Evolutionary conservation across 2,888 invertebrate genomes (phyloP).

Genomic region (Chaetoderma sp.): DNA sequence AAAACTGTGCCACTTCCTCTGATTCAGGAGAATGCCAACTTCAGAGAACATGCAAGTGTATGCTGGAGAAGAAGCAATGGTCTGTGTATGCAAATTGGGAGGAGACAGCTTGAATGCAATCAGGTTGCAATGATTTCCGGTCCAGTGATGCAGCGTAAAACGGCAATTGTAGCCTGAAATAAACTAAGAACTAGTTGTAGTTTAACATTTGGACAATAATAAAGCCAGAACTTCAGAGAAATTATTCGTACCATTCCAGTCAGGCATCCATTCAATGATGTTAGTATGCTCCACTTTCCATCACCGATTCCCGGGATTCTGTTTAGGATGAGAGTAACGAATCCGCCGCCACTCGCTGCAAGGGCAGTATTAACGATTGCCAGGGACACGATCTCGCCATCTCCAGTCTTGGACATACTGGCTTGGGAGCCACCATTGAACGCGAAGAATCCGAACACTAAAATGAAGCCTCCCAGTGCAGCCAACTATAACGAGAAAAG

Average conservation of each 20-base stretch:
- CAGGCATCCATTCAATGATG: conserved; percentile 72
- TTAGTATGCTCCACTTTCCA: conserved; percentile 70
- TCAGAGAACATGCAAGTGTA: no score
- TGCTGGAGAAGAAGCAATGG: no score
- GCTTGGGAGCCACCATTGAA: conserved; percentile 72
- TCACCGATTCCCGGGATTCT: conserved; percentile 41
- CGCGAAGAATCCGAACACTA: conserved; percentile 72
- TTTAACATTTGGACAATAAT: no score
- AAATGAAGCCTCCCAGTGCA: conserved; percentile 68
- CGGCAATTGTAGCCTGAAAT: no score
- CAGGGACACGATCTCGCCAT: conserved; percentile 65
- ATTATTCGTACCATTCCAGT: conserved; percentile 69
- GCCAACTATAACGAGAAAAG: conserved; percentile 48
- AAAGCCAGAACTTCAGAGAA: no score
- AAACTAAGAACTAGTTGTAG: no score
- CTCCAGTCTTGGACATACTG: conserved; percentile 67
- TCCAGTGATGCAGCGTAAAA: no score
- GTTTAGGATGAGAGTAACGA: conserved; percentile 61
- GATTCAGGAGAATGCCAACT: no score
- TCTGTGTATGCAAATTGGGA: no score
- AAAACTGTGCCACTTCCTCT: no score
- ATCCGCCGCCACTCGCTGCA: conserved; percentile 69
- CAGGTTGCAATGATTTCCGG: no score
- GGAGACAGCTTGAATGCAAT: no score
- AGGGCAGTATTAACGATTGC: conserved; percentile 71